These are phyloP conservation scores for Hirundichthys speculiger DNA, from an alignment of 2,113 vertebrate genomes.

Conservation along the genomic window DNA sequence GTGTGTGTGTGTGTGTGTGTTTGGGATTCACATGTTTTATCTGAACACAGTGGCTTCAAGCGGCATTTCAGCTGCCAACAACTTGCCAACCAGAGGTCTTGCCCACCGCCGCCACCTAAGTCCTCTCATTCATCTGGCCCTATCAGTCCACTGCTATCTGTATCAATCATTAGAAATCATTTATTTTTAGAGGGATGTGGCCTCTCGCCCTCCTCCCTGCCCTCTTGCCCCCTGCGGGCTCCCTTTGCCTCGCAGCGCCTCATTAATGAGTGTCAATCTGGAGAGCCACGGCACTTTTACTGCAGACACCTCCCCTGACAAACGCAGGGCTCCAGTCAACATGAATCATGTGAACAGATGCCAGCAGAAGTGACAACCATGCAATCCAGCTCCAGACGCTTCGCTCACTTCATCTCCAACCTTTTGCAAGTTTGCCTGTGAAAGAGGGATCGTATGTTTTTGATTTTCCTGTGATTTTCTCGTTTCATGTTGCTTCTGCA, in stretches of 20 bases:
- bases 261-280: slow-evolving; percentile 85
- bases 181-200: slow-evolving; percentile 85
- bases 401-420: slow-evolving; percentile 44
- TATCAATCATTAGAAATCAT: slow-evolving; percentile 84
- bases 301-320: slow-evolving; percentile 84
- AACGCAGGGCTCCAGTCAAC: slow-evolving; percentile 85
- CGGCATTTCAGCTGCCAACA: slow-evolving; percentile 78
- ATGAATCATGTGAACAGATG: slow-evolving; percentile 72
- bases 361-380: slow-evolving; percentile 72
- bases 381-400: slow-evolving; percentile 32
- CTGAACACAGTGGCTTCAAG: slow-evolving; percentile 68
- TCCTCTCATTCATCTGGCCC: slow-evolving; percentile 71
- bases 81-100: slow-evolving; percentile 78
- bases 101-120: slow-evolving; percentile 58
- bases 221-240: slow-evolving; percentile 59
- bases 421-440: slow-evolving; percentile 53
- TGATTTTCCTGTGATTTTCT: no score
- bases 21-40: slow-evolving; percentile 36
- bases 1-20: slow-evolving; percentile 16
- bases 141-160: slow-evolving; percentile 80
- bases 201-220: slow-evolving; percentile 68
- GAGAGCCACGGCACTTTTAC: slow-evolving; percentile 80
- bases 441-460: neutral
- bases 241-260: slow-evolving; percentile 63
- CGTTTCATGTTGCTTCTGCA: neutral